A percentile compares a stretch with the other conserved stretches of the same genome.
phyloP scores from a whole-genome alignment of 2,797 vertebrate genomes.

The Scarus forsteni region DNA sequence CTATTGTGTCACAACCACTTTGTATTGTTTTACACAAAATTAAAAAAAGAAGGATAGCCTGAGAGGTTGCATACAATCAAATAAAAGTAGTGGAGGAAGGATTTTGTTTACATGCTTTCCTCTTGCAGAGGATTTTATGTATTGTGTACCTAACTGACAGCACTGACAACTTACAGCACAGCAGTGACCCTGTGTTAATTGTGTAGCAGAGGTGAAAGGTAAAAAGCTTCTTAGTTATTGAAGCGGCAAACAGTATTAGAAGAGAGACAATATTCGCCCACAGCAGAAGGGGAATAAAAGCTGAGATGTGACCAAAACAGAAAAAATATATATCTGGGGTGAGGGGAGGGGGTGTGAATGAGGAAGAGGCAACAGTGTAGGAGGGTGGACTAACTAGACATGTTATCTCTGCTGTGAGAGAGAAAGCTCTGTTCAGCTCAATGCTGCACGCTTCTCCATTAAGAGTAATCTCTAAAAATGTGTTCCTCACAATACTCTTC shows the following conservation, averaged over 20 bases:
- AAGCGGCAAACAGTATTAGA: neutral
- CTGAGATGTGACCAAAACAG: neutral
- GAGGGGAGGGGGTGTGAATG: neutral
- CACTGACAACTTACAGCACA: neutral
- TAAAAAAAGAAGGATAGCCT: too few relatives aligned
- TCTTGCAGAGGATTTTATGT: too few relatives aligned
- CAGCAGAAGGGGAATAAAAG: constrained; percentile 1
- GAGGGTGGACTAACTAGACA: neutral
- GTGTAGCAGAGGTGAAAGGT: neutral
- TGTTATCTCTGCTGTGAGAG: neutral
- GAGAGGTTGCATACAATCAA: too few relatives aligned
- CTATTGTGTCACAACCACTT: too few relatives aligned
- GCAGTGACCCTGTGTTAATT: neutral
- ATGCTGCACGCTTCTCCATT: neutral
- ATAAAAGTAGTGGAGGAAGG: too few relatives aligned
- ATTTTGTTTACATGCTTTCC: too few relatives aligned
- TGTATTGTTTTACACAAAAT: too few relatives aligned
- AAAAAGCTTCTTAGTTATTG: constrained; percentile 1
- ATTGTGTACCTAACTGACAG: too few relatives aligned
- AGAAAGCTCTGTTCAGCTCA: neutral
- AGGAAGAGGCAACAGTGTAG: neutral
- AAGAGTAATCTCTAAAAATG: neutral
- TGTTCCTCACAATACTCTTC: neutral
- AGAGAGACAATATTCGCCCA: neutral
- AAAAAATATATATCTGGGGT: neutral